Percentiles rank a stretch among this genome's conserved stretches.
These are phyloP conservation scores for Idaea biselata DNA, from an alignment of 2,888 invertebrate species.

Conservation along the genomic window DNA sequence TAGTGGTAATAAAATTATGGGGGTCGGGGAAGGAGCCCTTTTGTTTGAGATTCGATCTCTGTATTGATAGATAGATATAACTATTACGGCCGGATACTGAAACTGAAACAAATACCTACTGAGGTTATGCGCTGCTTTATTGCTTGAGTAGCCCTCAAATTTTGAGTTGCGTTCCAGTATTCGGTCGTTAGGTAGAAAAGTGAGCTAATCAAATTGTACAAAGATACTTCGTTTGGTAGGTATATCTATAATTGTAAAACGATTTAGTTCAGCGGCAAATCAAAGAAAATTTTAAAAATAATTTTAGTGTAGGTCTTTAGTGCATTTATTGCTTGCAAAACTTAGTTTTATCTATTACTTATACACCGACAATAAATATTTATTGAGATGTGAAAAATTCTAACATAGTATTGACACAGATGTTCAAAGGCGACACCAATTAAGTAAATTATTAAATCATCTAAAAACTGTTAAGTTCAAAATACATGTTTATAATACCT, in stretches of 20 bases:
- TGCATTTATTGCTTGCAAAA: conserved; percentile 1
- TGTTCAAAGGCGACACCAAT: conserved; percentile 18
- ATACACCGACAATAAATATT: not conserved
- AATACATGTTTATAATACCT: conserved; percentile 1
- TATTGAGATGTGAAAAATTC: conserved; percentile 12
- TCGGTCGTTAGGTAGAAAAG: too few relatives aligned
- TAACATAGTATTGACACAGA: conserved; percentile 31
- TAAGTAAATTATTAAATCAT: not conserved
- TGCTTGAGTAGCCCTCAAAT: too few relatives aligned
- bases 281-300: not conserved
- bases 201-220: too few relatives aligned
- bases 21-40: too few relatives aligned
- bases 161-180: too few relatives aligned
- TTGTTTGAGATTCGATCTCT: too few relatives aligned
- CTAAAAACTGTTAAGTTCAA: not conserved
- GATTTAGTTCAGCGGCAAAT: not conserved
- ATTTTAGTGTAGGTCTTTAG: not conserved
- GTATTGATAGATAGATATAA: too few relatives aligned
- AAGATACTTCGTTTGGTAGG: too few relatives aligned
- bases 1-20: too few relatives aligned
- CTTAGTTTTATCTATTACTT: not conserved
- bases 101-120: too few relatives aligned
- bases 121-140: too few relatives aligned
- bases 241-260: not conserved
- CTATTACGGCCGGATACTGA: too few relatives aligned